Evolutionary conservation across 2,113 vertebrate species (phyloP).

Genomic region (Nansenia antarctica): DNA sequence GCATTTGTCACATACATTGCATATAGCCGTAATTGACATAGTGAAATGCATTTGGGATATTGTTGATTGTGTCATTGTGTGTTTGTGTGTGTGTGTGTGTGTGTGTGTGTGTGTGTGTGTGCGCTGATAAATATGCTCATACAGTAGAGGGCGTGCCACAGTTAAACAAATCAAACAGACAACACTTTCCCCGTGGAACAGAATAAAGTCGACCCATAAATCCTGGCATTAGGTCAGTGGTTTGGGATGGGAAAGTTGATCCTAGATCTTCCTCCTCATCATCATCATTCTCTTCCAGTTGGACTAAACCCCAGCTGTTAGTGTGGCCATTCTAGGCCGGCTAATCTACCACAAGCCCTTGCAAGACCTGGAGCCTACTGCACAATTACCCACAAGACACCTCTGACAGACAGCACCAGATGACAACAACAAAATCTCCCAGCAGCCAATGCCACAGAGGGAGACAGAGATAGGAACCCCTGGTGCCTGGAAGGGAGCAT

Average conservation of each 20-base stretch:
- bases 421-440: constrained; percentile 47
- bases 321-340: constrained; percentile 38
- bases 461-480: not conserved
- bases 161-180: not conserved
- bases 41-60: too few relatives aligned
- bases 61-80: too few relatives aligned
- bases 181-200: not conserved
- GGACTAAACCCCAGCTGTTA: constrained; percentile 49
- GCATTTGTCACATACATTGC: too few relatives aligned
- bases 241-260: not conserved
- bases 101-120: too few relatives aligned
- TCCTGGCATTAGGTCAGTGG: not conserved
- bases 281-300: not conserved
- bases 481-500: not conserved
- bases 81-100: too few relatives aligned
- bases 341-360: constrained; percentile 54
- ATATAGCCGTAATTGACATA: too few relatives aligned
- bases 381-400: constrained; percentile 37
- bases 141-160: too few relatives aligned
- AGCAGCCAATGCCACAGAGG: constrained; percentile 30
- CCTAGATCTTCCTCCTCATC: not conserved
- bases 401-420: constrained; percentile 55
- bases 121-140: too few relatives aligned
- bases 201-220: too few relatives aligned
- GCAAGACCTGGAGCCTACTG: constrained; percentile 31